These are phyloP conservation scores for Ormyrus labotus DNA, from an alignment of 2,888 invertebrate genomes.

Conservation along the genomic window DNA sequence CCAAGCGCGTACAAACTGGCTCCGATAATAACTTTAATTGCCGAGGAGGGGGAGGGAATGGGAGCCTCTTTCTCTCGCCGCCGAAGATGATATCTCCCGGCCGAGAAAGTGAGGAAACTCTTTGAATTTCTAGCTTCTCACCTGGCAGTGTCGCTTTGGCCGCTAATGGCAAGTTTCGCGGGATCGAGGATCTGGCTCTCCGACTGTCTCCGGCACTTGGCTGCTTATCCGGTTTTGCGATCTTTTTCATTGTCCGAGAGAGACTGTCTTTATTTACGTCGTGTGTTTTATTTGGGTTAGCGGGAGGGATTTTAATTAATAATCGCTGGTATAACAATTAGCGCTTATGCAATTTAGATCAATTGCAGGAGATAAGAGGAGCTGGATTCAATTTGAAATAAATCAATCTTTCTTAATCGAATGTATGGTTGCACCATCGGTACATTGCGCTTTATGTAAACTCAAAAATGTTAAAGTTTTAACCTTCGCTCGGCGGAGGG, in stretches of 20 bases:
- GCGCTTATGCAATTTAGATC: too few species aligned
- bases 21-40: conserved; percentile 42
- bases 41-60: not conserved
- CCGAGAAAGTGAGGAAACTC: conserved; percentile 9
- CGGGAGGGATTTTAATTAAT: too few species aligned
- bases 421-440: not conserved
- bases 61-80: not conserved
- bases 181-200: not conserved
- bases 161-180: not conserved
- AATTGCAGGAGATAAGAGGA: not conserved
- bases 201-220: too few species aligned
- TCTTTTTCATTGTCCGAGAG: too few species aligned
- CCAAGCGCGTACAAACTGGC: not conserved
- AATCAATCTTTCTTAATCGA: not conserved
- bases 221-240: too few species aligned
- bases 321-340: too few species aligned
- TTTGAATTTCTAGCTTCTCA: conserved; percentile 5
- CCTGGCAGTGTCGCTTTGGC: not conserved
- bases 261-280: too few species aligned
- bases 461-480: conserved; percentile 19
- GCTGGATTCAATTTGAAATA: not conserved
- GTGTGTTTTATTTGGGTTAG: too few species aligned
- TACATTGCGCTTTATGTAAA: not conserved
- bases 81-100: not conserved
- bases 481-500: conserved; percentile 8